Evolutionary conservation across 2,797 vertebrate genomes (phyloP).

Genomic region (Tenualosa ilisha): DNA sequence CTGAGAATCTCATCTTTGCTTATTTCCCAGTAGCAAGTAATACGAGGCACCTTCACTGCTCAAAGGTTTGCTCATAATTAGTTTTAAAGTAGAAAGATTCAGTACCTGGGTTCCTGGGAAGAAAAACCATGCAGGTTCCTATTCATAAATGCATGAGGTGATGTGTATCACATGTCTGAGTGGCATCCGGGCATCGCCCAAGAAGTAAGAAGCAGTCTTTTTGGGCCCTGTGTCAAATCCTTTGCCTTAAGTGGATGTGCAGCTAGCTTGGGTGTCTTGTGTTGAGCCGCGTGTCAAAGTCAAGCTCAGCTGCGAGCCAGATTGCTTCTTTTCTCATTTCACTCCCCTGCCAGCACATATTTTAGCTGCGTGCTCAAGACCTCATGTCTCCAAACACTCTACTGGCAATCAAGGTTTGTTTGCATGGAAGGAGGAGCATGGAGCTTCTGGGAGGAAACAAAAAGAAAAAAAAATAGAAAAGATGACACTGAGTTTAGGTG

Average conservation of each 20-base stretch:
- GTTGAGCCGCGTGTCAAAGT: neutral
- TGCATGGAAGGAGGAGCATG: neutral
- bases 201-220: neutral
- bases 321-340: slow-evolving; percentile 10
- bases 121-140: neutral
- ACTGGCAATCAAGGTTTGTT: neutral
- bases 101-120: neutral
- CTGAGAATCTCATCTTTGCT: neutral
- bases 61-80: neutral
- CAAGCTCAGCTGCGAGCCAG: slow-evolving; percentile 15
- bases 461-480: neutral
- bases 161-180: neutral
- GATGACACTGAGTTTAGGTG: neutral
- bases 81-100: neutral
- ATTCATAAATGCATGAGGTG: neutral
- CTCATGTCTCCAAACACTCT: neutral
- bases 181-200: neutral
- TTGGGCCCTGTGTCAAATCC: neutral
- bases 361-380: neutral
- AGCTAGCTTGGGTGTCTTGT: slow-evolving; percentile 4
- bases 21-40: neutral
- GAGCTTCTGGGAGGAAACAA: neutral
- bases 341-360: neutral
- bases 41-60: neutral
- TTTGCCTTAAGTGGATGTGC: neutral